phyloP scores from a whole-genome alignment of 2,113 vertebrate genomes.

The Paramormyrops kingsleyae region DNA sequence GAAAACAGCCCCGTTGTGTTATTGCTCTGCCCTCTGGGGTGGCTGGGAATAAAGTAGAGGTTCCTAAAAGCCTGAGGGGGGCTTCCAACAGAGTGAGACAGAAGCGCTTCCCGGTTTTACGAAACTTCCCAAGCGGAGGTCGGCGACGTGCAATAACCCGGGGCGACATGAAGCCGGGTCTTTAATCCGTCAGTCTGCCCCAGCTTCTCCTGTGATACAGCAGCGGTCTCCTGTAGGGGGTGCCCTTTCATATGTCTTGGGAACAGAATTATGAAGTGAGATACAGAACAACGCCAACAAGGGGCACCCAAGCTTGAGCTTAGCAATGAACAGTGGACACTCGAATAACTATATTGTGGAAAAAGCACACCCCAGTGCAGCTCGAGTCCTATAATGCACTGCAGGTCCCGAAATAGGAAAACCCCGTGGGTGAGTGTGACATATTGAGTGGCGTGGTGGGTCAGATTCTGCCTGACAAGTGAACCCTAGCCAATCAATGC shows the following conservation, averaged over 20 bases:
- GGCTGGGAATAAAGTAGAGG: not conserved
- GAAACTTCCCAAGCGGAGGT: not conserved
- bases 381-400: not conserved
- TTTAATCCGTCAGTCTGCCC: not conserved
- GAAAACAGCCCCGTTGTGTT: not conserved
- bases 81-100: not conserved
- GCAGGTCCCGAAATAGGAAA: not conserved
- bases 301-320: not conserved
- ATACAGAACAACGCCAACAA: not conserved
- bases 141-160: not conserved
- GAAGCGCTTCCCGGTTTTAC: not conserved
- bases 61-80: not conserved
- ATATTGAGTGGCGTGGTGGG: not conserved
- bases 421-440: not conserved
- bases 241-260: not conserved
- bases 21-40: not conserved
- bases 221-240: not conserved
- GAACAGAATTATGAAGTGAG: not conserved
- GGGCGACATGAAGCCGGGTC: not conserved
- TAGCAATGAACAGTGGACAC: not conserved
- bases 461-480: not conserved
- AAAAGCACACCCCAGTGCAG: not conserved
- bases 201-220: not conserved
- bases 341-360: too few relatives aligned
- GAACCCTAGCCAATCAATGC: not conserved